Evolutionary conservation across 2,888 invertebrate species (phyloP), one percentile per base, ranked within the genome.

Genomic region (Caradrina kadenii): DNA sequence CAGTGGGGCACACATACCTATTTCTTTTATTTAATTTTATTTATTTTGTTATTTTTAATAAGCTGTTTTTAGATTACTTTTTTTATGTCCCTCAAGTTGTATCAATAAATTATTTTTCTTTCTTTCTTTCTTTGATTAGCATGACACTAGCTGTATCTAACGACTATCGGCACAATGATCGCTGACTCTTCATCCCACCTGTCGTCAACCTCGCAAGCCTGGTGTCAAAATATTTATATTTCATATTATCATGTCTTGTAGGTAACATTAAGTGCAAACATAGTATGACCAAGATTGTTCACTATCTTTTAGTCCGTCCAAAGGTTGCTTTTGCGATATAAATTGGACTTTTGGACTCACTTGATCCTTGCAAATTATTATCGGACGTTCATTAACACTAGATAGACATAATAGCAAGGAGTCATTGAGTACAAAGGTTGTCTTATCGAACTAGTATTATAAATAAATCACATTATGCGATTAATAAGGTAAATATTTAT

Each of bases 281-380:
- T 1, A 21, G 1, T 8, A n/a, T 48, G 61, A 42, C 26, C 15
- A 26, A 71, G 31, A 55, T 42, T 31, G 31, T 19, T 17, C n/a
- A 15, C 42, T 70, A 70, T 70, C 63, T 35, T 54, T 13, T 1
- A 39, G 48, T 39, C 53, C 0, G 71, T 54, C 17, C 62, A 70
- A 70, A 71, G 69, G 26, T 71, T 71, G 21, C 0, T 48, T 70
- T 49, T 69, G 49, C 53, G 70, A 69, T 61, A 58, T 48, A 26
- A 52, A 2, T 19, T 22, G n/a, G n/a, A 39, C 56, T 56, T 64
- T 71, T 73, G 73, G 64, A 71, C 52, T 15, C 1, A 10, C 2
- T 45, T 6, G 15, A 49, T 56, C 63, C 48, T 71, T 58, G 48
- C 48, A 42, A 42, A 53, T 42, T 53, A 59, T 21, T 26, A 63